Conservation (phyloP, 2,888 invertebrate species). For the Reticulitermes lucifugus region DNA sequence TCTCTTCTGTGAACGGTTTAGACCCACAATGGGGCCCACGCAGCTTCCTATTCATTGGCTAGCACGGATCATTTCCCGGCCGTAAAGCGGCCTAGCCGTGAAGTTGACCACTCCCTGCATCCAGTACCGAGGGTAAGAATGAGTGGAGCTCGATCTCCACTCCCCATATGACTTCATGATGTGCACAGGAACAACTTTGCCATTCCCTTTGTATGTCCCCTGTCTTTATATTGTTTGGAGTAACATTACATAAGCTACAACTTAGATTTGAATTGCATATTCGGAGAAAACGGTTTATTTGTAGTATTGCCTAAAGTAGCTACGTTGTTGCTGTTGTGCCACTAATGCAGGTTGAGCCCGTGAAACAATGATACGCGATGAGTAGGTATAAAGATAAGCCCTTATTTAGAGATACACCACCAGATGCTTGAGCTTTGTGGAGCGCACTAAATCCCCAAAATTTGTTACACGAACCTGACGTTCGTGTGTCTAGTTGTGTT, state of each 20-base stretch:
- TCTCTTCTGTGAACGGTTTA: too few species aligned
- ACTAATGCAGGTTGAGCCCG: neutral
- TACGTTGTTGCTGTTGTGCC: neutral
- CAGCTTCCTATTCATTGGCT: too few species aligned
- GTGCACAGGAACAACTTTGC: too few species aligned
- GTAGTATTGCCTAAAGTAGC: neutral
- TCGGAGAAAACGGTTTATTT: neutral
- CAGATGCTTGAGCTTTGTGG: slow-evolving; percentile 1
- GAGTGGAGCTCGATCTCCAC: too few species aligned
- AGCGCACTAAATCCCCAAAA: neutral
- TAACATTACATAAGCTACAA: neutral
- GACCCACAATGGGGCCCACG: too few species aligned
- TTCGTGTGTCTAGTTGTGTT: neutral
- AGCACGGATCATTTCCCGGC: too few species aligned
- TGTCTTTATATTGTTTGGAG: neutral
- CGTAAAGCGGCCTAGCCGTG: too few species aligned
- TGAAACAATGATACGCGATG: neutral
- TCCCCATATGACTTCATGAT: too few species aligned
- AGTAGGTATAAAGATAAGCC: slow-evolving; percentile 11
- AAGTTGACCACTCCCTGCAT: too few species aligned
- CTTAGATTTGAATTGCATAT: neutral
- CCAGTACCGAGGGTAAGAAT: too few species aligned
- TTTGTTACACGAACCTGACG: neutral
- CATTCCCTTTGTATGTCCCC: too few species aligned
- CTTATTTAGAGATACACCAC: neutral